Evolutionary conservation across 1,140 invertebrate species (phyloP).

Genomic region (Drosophila pseudoananassae): DNA sequence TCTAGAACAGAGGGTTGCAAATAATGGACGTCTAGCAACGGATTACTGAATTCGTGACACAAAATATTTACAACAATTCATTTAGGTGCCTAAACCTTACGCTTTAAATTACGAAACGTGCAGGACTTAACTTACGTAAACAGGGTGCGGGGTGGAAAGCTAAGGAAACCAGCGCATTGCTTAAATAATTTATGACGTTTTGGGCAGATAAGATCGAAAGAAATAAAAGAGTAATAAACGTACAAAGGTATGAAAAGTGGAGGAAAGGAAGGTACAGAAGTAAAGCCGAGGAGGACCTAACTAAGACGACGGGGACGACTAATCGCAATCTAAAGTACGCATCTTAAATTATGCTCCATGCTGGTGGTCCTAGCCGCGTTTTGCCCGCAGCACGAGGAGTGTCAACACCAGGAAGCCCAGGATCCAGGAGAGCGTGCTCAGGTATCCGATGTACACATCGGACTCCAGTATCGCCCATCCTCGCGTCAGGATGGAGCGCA

Average conservation of each 20-base stretch:
- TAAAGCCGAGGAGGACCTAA: conserved; percentile 31
- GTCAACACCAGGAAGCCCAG: conserved; percentile 93
- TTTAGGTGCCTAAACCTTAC: conserved; percentile 78
- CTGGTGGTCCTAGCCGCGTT: conserved; percentile 86
- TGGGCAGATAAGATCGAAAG: conserved; percentile 12
- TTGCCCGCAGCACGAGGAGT: conserved; percentile 91
- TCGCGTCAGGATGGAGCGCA: conserved; percentile 94
- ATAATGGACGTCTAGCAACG: conserved; percentile 41
- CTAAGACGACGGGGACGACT: conserved; percentile 54
- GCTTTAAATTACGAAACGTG: conserved; percentile 69
- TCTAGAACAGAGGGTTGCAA: conserved; percentile 48
- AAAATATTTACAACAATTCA: conserved; percentile 77
- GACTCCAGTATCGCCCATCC: conserved; percentile 93
- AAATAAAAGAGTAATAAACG: background rate
- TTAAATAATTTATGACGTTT: conserved; percentile 82
- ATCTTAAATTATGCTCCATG: conserved; percentile 50
- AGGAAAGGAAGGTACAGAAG: conserved; percentile 9
- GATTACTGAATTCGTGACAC: conserved; percentile 48
- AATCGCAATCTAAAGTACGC: conserved; percentile 56
- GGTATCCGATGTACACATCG: conserved; percentile 94
- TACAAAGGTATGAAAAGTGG: conserved; percentile 1
- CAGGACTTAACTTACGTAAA: conserved; percentile 57
- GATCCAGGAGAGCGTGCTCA: conserved; percentile 95
- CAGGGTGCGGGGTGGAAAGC: conserved; percentile 38
- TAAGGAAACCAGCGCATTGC: conserved; percentile 55